A percentile compares a stretch with the other conserved stretches of the same genome.
phyloP scores from a whole-genome alignment of 2,797 vertebrate species.

The Pseudochromis fuscus region DNA sequence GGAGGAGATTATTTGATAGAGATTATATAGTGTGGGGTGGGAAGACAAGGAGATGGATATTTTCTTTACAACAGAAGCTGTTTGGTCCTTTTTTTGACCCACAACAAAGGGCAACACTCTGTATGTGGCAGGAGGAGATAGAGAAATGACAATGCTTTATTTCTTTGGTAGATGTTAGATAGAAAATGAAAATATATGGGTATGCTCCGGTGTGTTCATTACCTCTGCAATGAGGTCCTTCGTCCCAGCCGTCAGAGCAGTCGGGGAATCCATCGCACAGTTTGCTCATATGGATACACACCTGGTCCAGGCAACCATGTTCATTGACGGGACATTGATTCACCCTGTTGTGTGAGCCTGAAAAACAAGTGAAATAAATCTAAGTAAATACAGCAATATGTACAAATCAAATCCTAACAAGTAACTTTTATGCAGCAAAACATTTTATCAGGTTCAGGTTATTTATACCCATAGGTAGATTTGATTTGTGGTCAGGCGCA shows the following conservation, averaged over 20 bases:
- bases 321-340: slow-evolving; percentile 94
- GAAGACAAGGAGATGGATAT: slow-evolving; percentile 23
- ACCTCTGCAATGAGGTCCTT: slow-evolving; percentile 95
- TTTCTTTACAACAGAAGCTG: slow-evolving; percentile 6
- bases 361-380: slow-evolving; percentile 38
- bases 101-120: slow-evolving; percentile 20
- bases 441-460: no score
- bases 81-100: slow-evolving; percentile 29
- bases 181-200: slow-evolving; percentile 5
- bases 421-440: background rate
- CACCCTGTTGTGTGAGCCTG: slow-evolving; percentile 92
- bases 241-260: slow-evolving; percentile 92
- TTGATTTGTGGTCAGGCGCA: no score
- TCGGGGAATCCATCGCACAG: slow-evolving; percentile 91
- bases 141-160: slow-evolving; percentile 11
- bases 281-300: slow-evolving; percentile 93
- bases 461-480: no score
- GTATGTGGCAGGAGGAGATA: slow-evolving; percentile 1
- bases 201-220: slow-evolving; percentile 35
- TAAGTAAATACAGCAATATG: slow-evolving; percentile 17
- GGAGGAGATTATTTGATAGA: slow-evolving; percentile 45
- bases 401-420: background rate
- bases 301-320: slow-evolving; percentile 90
- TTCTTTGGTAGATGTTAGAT: background rate
- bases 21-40: slow-evolving; percentile 43